Percentiles rank a stretch among this genome's conserved stretches.
These are phyloP conservation scores for Ambastaia sidthimunki DNA, from an alignment of 2,797 vertebrate species.

Conservation along the genomic window DNA sequence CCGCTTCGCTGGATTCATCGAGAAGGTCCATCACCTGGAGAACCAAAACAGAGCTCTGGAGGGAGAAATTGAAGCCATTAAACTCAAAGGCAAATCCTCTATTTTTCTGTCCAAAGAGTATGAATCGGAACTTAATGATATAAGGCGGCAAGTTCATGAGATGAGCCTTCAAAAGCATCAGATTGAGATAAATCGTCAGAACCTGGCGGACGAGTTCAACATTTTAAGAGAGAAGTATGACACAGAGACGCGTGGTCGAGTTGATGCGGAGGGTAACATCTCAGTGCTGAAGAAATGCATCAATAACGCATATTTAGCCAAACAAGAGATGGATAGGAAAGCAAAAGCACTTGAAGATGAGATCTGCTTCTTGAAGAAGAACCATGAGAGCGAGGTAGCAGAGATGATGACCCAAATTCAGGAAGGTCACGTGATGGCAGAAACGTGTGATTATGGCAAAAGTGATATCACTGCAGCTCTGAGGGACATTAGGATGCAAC, in stretches of 20 bases:
- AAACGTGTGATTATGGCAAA: constrained; percentile 67
- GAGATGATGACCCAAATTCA: constrained; percentile 79
- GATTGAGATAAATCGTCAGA: constrained; percentile 81
- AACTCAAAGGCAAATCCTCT: constrained; percentile 79
- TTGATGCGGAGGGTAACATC: constrained; percentile 76
- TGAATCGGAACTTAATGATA: constrained; percentile 82
- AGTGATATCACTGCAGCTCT: constrained; percentile 85
- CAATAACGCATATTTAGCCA: constrained; percentile 72
- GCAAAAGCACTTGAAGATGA: constrained; percentile 83
- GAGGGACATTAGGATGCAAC: constrained; percentile 83
- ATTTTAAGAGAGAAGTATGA: constrained; percentile 76
- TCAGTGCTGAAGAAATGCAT: constrained; percentile 76
- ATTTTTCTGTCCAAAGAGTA: constrained; percentile 83
- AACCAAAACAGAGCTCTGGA: constrained; percentile 83
- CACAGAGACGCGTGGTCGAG: constrained; percentile 76
- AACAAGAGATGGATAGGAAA: constrained; percentile 82
- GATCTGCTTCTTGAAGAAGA: constrained; percentile 79
- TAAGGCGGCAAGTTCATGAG: constrained; percentile 79
- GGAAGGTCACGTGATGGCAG: constrained; percentile 62
- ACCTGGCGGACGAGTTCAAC: constrained; percentile 82
- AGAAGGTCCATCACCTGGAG: constrained; percentile 87
- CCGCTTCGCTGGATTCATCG: constrained; percentile 91
- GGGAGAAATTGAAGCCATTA: constrained; percentile 82
- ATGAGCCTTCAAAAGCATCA: constrained; percentile 82
- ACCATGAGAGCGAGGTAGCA: constrained; percentile 82